Base-by-base conservation (phyloP, 1,140 invertebrate species). In the Zaprionus africanus region DNA sequence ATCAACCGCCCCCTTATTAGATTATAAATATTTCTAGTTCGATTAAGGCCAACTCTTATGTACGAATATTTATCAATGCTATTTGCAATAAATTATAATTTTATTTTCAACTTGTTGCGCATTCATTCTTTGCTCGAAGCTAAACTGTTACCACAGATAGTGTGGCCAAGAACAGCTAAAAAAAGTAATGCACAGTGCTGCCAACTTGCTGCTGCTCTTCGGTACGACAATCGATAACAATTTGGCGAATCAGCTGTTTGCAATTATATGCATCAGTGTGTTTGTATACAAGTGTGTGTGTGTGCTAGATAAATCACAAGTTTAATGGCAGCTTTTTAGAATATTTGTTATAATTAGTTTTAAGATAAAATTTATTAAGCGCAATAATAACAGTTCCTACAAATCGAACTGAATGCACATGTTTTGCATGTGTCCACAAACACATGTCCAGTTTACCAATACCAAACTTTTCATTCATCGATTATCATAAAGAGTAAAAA, bases 1-100 rank as follows among this genome's bases (percentile, higher is more conserved):
- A 90, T 49, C 81, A 90, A 46, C 82, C 81, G 17, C 85, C 86
- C 24, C 85, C 81, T 22, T 90, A 85, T 69, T 90, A 90, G 68
- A 63, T 51, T 7, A 19, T 70, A 73, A 12, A 54, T 53, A 67
- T 56, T 66, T 65, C 15, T 74, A 81, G 11, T 76, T 56, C 49
- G 41, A 67, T 34, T 90, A 87, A 81, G 78, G 34, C 46, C 49
- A 57, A 43, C 28, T 76, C 51, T 69, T 41, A 53, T 84, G 70
- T 72, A 80, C 54, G 36, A 70, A 75, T 84, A 84, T 85, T 90
- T 88, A 82, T 85, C 56, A 70, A 71, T 70, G 69, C 68, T 83
- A 87, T 74, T 81, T 84, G 70, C 68, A 81, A 84, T 81, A 87
- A 88, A 90, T 60, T 56, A 57, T 59, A 63, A 58, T 53, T 74